Evolutionary conservation across 2,797 vertebrate species (phyloP).

Genomic region (Anguilla pacifica): DNA sequence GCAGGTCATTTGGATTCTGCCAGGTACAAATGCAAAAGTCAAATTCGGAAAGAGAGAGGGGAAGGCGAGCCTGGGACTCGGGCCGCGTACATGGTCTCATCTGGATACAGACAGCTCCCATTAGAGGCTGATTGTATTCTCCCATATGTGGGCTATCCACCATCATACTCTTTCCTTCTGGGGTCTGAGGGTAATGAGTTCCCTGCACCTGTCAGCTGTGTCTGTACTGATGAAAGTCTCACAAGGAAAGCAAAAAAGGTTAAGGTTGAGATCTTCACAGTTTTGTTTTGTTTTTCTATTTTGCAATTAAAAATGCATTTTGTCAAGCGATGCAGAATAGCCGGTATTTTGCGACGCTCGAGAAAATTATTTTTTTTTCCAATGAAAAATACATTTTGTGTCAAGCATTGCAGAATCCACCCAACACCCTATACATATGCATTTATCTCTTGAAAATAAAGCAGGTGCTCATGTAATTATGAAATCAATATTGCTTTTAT

Average conservation of each 20-base stretch:
- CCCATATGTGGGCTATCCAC: neutral
- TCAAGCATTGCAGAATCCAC: neutral
- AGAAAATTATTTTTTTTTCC: neutral
- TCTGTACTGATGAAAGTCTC: conserved; percentile 7
- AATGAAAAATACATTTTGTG: neutral
- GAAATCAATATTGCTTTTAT: neutral
- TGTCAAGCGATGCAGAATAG: neutral
- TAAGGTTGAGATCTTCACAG: neutral
- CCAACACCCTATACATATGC: neutral
- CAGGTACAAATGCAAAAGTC: neutral
- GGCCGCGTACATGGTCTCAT: neutral
- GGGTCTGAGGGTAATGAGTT: conserved; percentile 9
- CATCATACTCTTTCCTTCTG: neutral
- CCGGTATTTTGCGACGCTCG: too few species aligned
- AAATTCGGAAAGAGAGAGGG: neutral
- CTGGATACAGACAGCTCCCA: conserved; percentile 12
- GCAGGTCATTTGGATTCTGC: neutral
- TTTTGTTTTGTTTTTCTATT: neutral
- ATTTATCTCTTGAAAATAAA: neutral
- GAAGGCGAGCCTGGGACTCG: neutral
- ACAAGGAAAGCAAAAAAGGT: conserved; percentile 10
- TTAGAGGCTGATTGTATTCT: conserved; percentile 24
- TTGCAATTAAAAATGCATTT: neutral
- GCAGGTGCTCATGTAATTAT: neutral
- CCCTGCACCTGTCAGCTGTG: neutral